phyloP scores from a whole-genome alignment of 2,888 invertebrate genomes.

The Pardosa pseudoannulata region DNA sequence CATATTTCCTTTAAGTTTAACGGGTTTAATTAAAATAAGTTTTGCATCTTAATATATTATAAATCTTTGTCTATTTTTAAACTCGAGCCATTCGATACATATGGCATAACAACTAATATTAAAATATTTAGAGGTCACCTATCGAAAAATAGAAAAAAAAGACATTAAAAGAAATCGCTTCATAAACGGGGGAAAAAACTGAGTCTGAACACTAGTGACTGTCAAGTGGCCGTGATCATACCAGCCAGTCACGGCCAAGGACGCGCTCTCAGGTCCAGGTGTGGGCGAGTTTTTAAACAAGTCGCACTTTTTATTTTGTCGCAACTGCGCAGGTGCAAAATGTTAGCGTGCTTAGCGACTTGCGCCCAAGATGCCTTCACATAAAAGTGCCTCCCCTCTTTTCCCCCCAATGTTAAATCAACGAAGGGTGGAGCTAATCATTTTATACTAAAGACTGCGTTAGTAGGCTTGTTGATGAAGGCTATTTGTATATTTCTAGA shows the following conservation, averaged over 20 bases:
- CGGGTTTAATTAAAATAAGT: too few relatives aligned
- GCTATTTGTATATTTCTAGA: constrained; percentile 20
- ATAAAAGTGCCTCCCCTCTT: constrained; percentile 5
- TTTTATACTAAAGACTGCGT: constrained; percentile 23
- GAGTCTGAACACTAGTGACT: constrained; percentile 35
- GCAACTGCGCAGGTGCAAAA: constrained; percentile 62
- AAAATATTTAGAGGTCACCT: too few relatives aligned
- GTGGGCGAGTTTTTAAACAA: constrained; percentile 48
- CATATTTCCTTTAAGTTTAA: too few relatives aligned
- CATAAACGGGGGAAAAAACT: too few relatives aligned
- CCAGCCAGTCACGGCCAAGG: constrained; percentile 64
- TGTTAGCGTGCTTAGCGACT: constrained; percentile 20
- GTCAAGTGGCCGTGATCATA: constrained; percentile 51
- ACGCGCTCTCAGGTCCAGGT: constrained; percentile 43
- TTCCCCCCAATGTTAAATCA: neutral
- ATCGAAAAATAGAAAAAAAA: too few relatives aligned
- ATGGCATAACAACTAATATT: too few relatives aligned
- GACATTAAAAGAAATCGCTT: too few relatives aligned
- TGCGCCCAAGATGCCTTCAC: constrained; percentile 28
- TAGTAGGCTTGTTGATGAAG: constrained; percentile 21
- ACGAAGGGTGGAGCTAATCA: constrained; percentile 37
- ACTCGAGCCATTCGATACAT: too few relatives aligned
- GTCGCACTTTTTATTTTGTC: constrained; percentile 41
- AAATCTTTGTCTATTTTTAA: too few relatives aligned
- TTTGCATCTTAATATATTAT: too few relatives aligned